phyloP scores from a whole-genome alignment of 1,140 invertebrate genomes.

The Kradibia gibbosae region DNA sequence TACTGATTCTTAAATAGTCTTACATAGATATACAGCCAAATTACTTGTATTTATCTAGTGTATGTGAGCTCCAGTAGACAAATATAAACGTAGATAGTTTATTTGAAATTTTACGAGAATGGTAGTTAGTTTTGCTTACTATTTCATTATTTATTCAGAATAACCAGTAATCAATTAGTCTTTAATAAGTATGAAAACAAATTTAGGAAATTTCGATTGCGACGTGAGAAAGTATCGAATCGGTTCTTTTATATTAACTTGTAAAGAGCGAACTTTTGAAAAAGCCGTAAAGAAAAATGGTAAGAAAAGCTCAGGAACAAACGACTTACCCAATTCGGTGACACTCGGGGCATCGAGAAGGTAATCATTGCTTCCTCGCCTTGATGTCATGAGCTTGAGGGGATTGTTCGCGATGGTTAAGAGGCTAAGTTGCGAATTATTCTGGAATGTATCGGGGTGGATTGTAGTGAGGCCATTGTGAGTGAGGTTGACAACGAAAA shows the following conservation, averaged over 20 bases:
- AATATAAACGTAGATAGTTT: not conserved
- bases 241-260: too few species aligned
- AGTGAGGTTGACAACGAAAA: constrained; percentile 79
- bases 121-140: too few species aligned
- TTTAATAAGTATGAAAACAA: too few species aligned
- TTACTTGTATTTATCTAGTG: not conserved
- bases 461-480: constrained; percentile 77
- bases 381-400: constrained; percentile 71
- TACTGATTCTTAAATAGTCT: constrained; percentile 3
- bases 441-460: constrained; percentile 78
- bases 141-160: too few species aligned
- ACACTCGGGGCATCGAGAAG: constrained; percentile 77
- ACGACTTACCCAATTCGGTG: constrained; percentile 72
- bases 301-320: not conserved
- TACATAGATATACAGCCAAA: not conserved
- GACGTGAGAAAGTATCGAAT: too few species aligned
- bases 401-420: constrained; percentile 80
- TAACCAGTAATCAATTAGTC: too few species aligned
- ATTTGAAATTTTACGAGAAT: too few species aligned
- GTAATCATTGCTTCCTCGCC: constrained; percentile 66
- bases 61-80: not conserved
- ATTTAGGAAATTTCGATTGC: too few species aligned
- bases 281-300: not conserved
- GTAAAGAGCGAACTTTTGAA: not conserved
- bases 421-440: constrained; percentile 77